Evolutionary conservation across 1,140 invertebrate species (phyloP).

Genomic region (Leptopilina clavipes): DNA sequence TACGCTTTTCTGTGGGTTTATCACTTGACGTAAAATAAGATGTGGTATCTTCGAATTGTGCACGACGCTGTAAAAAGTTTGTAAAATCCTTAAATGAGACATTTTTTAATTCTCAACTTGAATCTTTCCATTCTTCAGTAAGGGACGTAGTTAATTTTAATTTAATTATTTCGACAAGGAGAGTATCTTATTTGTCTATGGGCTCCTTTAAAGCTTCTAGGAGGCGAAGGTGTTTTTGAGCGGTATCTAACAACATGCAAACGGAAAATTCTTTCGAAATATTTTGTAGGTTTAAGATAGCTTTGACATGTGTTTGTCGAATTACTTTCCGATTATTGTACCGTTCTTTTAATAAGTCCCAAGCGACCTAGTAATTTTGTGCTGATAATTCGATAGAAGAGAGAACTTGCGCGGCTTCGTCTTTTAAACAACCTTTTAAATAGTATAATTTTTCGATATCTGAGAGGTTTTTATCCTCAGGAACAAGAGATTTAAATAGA

Average conservation of each 20-base stretch:
- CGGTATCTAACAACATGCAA: neutral
- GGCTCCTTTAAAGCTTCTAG: neutral
- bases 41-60: neutral
- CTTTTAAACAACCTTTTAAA: no score
- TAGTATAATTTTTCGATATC: no score
- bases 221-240: neutral
- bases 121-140: neutral
- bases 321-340: slow-evolving; percentile 5
- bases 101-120: no score
- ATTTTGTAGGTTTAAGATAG: neutral
- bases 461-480: no score
- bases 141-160: neutral
- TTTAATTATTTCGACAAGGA: no score
- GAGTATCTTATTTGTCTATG: neutral
- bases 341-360: neutral
- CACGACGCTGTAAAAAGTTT: neutral
- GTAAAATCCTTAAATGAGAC: no score
- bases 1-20: neutral
- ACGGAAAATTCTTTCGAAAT: neutral
- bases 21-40: neutral
- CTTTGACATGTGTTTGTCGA: neutral
- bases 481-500: no score
- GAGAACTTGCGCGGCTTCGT: no score
- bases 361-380: neutral
- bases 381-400: neutral